Percentiles rank a stretch among this genome's conserved stretches.
These are phyloP conservation scores for Stegana nigrithorax DNA, from an alignment of 2,888 invertebrate genomes.

Conservation along the genomic window DNA sequence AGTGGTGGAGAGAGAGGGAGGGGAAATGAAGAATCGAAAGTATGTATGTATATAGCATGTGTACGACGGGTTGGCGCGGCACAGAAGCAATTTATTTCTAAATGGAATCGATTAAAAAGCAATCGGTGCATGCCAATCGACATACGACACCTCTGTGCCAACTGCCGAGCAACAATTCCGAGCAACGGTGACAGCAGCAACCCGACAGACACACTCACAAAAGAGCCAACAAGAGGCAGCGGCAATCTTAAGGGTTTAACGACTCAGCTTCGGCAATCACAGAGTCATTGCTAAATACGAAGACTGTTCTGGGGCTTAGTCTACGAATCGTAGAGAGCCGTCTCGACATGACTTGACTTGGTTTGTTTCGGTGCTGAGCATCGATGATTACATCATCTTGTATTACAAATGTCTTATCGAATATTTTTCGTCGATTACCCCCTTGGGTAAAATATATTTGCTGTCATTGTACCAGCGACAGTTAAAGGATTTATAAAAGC, in stretches of 20 bases:
- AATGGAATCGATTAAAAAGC: constrained; percentile 69
- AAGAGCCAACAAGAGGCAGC: constrained; percentile 37
- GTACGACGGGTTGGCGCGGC: constrained; percentile 9
- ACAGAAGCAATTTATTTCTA: constrained; percentile 68
- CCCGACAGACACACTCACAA: constrained; percentile 11
- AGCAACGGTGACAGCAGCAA: constrained; percentile 38
- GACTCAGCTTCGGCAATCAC: neutral
- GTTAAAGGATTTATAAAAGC: constrained; percentile 61
- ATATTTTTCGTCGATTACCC: constrained; percentile 67
- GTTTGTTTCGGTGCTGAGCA: constrained; percentile 9
- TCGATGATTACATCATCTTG: constrained; percentile 53
- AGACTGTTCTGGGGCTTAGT: too few relatives aligned
- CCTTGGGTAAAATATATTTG: constrained; percentile 68
- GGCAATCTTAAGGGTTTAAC: constrained; percentile 4
- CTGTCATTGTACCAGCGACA: constrained; percentile 61
- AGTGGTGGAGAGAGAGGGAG: neutral
- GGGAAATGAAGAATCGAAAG: constrained; percentile 22
- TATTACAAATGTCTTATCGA: constrained; percentile 63
- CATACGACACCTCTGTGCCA: constrained; percentile 58
- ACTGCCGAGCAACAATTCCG: too few relatives aligned
- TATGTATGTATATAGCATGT: neutral
- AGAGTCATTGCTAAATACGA: too few relatives aligned
- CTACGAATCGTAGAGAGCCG: constrained; percentile 12
- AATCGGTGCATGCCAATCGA: constrained; percentile 53
- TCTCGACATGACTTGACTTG: neutral